A percentile compares a stretch with the other conserved stretches of the same genome.
Conservation (phyloP, 2,113 vertebrate genomes). For the Cynocephalus volans region DNA sequence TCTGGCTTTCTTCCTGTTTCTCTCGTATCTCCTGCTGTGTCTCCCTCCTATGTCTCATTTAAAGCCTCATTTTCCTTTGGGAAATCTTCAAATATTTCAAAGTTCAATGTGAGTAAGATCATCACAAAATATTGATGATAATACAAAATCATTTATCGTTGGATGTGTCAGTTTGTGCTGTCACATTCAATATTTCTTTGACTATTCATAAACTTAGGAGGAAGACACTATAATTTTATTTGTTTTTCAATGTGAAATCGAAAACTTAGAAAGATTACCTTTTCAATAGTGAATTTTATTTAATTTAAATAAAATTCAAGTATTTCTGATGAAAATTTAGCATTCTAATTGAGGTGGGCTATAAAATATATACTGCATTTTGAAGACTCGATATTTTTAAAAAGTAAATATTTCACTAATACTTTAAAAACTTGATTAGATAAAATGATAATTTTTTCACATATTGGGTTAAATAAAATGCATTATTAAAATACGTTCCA, state of each 20-base stretch:
- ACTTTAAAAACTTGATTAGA: background rate
- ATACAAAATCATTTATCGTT: background rate
- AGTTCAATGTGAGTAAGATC: background rate
- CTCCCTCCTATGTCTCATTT: background rate
- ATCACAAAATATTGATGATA: background rate
- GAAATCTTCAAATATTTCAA: background rate
- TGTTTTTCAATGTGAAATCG: background rate
- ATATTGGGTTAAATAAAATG: background rate
- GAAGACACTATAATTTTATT: background rate
- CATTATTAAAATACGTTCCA: background rate
- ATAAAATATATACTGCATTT: background rate
- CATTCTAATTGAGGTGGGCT: background rate
- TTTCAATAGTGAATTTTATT: background rate
- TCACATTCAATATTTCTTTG: background rate
- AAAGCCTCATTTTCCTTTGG: background rate
- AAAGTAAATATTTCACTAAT: background rate
- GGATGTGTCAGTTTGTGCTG: background rate
- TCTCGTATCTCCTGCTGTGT: background rate
- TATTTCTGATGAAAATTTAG: background rate
- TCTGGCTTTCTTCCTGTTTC: background rate
- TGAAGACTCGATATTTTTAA: background rate
- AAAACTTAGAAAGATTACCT: background rate
- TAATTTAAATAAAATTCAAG: background rate
- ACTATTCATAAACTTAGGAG: background rate
- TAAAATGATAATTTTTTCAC: background rate